phyloP scores from a whole-genome alignment of 2,888 invertebrate species.

The Cephus pygmeus region DNA sequence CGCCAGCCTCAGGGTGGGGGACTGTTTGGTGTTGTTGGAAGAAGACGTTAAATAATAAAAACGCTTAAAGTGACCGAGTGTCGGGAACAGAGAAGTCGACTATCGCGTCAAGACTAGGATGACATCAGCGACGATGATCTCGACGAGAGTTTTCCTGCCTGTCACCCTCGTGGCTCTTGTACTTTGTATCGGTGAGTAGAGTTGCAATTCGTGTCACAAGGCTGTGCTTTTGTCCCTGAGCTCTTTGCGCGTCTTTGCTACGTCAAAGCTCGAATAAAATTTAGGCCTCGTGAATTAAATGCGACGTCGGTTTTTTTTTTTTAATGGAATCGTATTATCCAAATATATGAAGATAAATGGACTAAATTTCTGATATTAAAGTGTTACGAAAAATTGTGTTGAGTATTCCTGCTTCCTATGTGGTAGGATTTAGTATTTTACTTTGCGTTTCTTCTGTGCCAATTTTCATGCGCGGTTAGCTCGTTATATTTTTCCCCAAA shows the following conservation, averaged over 20 bases:
- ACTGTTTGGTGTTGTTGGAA: background rate
- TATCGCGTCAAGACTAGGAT: constrained; percentile 25
- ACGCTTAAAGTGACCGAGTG: constrained; percentile 5
- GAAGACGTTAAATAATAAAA: background rate
- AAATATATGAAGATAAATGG: background rate
- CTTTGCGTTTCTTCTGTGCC: background rate
- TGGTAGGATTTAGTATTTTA: background rate
- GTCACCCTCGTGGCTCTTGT: constrained; percentile 43
- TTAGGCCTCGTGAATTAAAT: background rate
- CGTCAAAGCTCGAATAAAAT: background rate
- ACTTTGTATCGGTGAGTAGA: constrained; percentile 51
- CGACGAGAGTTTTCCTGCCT: constrained; percentile 44
- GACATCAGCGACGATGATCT: constrained; percentile 32
- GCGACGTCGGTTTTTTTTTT: background rate
- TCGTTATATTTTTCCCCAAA: background rate
- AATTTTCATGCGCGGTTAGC: background rate
- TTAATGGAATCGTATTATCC: background rate
- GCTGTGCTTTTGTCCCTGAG: background rate
- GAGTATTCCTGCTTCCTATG: background rate
- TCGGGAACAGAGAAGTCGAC: background rate
- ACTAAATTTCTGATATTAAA: background rate
- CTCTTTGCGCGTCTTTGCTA: background rate
- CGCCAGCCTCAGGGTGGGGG: background rate
- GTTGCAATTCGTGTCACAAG: background rate
- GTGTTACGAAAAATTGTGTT: background rate